Percentiles rank a stretch among this genome's conserved stretches.
Evolutionary conservation across 1,140 invertebrate species (phyloP).

Genomic region (Octopus bimaculoides): DNA sequence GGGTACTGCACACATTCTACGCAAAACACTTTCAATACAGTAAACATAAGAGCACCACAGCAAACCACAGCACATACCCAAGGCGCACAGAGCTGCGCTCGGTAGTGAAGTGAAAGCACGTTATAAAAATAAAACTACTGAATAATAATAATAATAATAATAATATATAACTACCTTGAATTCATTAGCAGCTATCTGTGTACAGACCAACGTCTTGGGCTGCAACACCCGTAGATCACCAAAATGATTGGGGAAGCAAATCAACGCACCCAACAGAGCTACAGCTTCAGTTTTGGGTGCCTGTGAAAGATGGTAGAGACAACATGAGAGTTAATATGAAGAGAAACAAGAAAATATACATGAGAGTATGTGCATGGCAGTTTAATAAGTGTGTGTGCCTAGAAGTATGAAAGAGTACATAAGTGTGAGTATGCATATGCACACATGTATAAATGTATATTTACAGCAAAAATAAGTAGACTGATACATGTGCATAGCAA

Average conservation of each 20-base stretch:
- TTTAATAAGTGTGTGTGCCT: background rate
- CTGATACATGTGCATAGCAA: too few species aligned
- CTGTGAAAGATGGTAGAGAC: constrained; percentile 48
- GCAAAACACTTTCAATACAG: too few species aligned
- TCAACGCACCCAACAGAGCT: constrained; percentile 82
- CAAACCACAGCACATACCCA: too few species aligned
- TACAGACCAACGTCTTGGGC: constrained; percentile 69
- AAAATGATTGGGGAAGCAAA: constrained; percentile 77
- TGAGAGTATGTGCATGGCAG: background rate
- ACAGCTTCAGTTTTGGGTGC: constrained; percentile 86
- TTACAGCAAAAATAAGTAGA: background rate
- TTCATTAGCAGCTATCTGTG: constrained; percentile 72
- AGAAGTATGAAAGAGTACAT: background rate
- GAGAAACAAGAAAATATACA: background rate
- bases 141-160: background rate
- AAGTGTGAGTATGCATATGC: background rate
- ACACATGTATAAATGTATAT: background rate
- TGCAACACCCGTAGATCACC: constrained; percentile 79
- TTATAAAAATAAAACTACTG: too few species aligned
- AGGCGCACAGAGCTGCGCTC: too few species aligned
- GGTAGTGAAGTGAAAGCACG: too few species aligned
- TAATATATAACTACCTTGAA: constrained; percentile 66
- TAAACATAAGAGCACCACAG: too few species aligned
- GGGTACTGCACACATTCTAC: too few species aligned
- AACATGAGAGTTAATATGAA: background rate